Conservation (phyloP, 23 tunicate genomes). For the Pegea sp. region DNA sequence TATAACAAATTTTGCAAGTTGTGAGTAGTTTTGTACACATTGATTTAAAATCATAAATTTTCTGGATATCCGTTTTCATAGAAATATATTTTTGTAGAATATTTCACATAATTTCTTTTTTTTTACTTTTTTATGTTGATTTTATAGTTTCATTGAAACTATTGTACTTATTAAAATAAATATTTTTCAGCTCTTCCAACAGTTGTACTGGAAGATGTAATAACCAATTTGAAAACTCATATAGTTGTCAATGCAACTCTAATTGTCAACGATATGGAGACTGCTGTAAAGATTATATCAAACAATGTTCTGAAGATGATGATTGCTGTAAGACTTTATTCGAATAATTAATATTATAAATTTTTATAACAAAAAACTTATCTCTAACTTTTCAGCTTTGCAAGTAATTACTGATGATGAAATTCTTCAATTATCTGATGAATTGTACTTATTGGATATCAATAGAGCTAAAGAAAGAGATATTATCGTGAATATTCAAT, state of each 20-base stretch:
- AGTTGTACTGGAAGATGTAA: constrained; percentile 27
- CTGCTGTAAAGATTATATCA: constrained; percentile 36
- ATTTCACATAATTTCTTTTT: too few species aligned
- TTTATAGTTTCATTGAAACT: too few species aligned
- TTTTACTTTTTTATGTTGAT: too few species aligned
- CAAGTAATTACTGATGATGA: constrained; percentile 9
- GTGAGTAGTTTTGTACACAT: too few species aligned
- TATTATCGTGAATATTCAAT: constrained; percentile 14
- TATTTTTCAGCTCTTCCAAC: constrained; percentile 1
- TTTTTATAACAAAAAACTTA: too few species aligned
- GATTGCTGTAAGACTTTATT: too few species aligned
- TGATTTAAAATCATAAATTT: too few species aligned
- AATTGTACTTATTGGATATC: constrained; percentile 22
- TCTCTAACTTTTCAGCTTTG: background rate
- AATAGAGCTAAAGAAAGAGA: constrained; percentile 14
- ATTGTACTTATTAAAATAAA: too few species aligned
- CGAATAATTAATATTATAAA: too few species aligned
- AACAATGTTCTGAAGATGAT: constrained; percentile 2
- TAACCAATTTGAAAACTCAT: constrained; percentile 9
- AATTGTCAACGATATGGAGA: constrained; percentile 17
- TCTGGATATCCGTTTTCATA: too few species aligned
- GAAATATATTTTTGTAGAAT: too few species aligned
- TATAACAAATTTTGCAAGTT: too few species aligned
- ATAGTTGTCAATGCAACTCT: constrained; percentile 49
- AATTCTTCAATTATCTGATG: constrained; percentile 14